phyloP scores from a whole-genome alignment of 1,140 invertebrate species.

The Drosophila melanogaster region Release_6_plus_ISO1_MT NT_033779.5:1157501-1158000 shows the following conservation, averaged over 20 bases:
- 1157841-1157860: conserved; percentile 72
- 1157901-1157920: conserved; percentile 30
- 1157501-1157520: conserved; percentile 66
- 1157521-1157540: conserved; percentile 35
- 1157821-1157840: conserved; percentile 76
- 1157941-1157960: conserved; percentile 10
- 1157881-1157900: conserved; percentile 26
- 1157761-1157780: conserved; percentile 72
- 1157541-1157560: conserved; percentile 49
- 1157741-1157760: conserved; percentile 35
- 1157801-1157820: conserved; percentile 80
- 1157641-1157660: conserved; percentile 62
- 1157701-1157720: conserved; percentile 49
- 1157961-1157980: neutral
- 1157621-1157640: conserved; percentile 39
- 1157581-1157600: neutral
- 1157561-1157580: conserved; percentile 50
- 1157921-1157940: neutral
- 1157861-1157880: conserved; percentile 18
- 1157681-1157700: conserved; percentile 10
- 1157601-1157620: conserved; percentile 54
- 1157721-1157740: conserved; percentile 36
- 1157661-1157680: conserved; percentile 17
- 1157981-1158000: conserved; percentile 30
- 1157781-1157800: conserved; percentile 64